Percentiles rank a stretch among this genome's conserved stretches.
Evolutionary conservation across 2,113 vertebrate species (phyloP).

Genomic region (Pterocles orientalis): DNA sequence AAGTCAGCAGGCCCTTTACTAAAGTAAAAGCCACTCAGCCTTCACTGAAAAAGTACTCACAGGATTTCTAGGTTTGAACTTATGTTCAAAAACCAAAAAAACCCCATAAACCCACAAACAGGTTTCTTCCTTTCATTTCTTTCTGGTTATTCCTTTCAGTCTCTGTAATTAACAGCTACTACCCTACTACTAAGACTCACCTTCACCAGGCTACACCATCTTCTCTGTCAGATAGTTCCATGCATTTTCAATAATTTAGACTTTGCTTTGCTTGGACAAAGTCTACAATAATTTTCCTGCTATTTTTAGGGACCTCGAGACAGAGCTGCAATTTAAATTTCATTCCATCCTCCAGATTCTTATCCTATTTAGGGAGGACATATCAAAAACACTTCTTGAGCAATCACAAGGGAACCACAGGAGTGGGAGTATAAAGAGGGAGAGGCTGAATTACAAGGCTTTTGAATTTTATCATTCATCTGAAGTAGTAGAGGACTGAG

Average conservation of each 20-base stretch:
- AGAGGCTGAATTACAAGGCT: slow-evolving; percentile 26
- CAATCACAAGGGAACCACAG: slow-evolving; percentile 45
- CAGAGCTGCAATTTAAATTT: slow-evolving; percentile 47
- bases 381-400: not conserved
- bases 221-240: not conserved
- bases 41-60: not conserved
- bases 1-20: not conserved
- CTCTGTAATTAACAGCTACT: not conserved
- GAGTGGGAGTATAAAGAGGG: slow-evolving; percentile 6
- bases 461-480: slow-evolving; percentile 46
- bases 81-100: not conserved
- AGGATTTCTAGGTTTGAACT: not conserved
- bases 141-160: not conserved
- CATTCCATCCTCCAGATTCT: slow-evolving; percentile 44
- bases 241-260: not conserved
- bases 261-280: slow-evolving; percentile 42
- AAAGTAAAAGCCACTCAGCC: not conserved
- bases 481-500: not conserved
- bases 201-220: not conserved
- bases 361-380: not conserved
- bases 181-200: not conserved
- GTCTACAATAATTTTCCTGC: slow-evolving; percentile 33
- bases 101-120: not conserved
- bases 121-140: not conserved
- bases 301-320: slow-evolving; percentile 15